Percentiles rank a stretch among this genome's conserved stretches.
These are phyloP conservation scores for Platygyra sinensis DNA, from an alignment of 64 coral and sea anemone genomes.

Conservation along the genomic window DNA sequence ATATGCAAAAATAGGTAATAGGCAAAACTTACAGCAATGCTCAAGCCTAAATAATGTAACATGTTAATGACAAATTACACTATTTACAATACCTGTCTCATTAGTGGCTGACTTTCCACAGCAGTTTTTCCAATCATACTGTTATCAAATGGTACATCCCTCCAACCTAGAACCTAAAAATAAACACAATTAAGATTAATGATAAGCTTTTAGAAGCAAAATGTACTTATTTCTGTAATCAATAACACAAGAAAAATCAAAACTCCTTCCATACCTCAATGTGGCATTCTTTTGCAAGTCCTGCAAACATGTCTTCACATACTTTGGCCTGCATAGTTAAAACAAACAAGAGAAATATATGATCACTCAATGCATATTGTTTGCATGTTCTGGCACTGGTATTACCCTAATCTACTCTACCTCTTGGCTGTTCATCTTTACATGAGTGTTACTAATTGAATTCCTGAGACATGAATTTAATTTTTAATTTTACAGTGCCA, in stretches of 20 bases:
- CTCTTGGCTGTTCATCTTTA: too few species aligned
- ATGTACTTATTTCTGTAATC: too few species aligned
- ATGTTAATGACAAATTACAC: too few species aligned
- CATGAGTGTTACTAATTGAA: too few species aligned
- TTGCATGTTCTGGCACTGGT: too few species aligned
- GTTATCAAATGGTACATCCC: slow-evolving; percentile 82
- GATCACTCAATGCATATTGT: background rate
- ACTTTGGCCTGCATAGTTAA: slow-evolving; percentile 59
- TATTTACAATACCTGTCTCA: slow-evolving; percentile 69
- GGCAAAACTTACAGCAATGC: too few species aligned
- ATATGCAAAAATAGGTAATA: too few species aligned
- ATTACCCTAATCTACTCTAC: background rate
- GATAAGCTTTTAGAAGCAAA: background rate
- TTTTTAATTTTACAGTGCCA: too few species aligned
- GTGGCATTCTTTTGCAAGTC: slow-evolving; percentile 57
- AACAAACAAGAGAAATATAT: background rate
- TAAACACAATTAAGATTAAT: background rate
- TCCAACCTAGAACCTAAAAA: slow-evolving; percentile 79
- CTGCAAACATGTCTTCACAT: slow-evolving; percentile 68
- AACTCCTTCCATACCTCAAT: slow-evolving; percentile 44
- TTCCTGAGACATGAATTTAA: too few species aligned
- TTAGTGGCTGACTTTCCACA: slow-evolving; percentile 73
- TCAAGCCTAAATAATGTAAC: too few species aligned
- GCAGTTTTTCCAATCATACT: slow-evolving; percentile 79
- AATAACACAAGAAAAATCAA: too few species aligned